Conservation (phyloP, 2,797 vertebrate species). For the Acanthurus leucopareius region DNA sequence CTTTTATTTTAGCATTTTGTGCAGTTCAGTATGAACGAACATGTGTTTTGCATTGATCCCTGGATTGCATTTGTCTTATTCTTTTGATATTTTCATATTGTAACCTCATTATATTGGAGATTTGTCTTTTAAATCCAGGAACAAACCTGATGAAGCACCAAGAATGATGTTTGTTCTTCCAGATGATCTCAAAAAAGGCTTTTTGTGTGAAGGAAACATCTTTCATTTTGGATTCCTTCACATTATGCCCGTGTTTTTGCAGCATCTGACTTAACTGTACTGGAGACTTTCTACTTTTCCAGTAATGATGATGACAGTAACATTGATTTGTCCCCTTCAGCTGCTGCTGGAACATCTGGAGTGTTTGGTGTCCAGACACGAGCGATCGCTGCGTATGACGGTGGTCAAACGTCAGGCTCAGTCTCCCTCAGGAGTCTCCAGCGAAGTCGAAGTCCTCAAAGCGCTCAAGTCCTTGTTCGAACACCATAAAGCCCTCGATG, state of each 20-base stretch:
- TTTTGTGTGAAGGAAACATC: neutral
- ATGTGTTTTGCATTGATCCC: neutral
- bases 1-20: neutral
- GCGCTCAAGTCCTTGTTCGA: slow-evolving; percentile 99
- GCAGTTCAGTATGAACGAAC: too few species aligned
- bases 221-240: neutral
- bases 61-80: neutral
- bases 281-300: neutral
- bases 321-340: slow-evolving; percentile 74
- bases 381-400: slow-evolving; percentile 97
- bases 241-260: neutral
- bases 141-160: neutral
- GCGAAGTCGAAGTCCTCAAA: slow-evolving; percentile 99
- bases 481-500: slow-evolving; percentile 99
- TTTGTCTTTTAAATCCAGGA: neutral
- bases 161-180: neutral
- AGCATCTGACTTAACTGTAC: neutral
- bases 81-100: neutral
- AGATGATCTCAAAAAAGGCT: neutral
- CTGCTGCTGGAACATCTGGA: slow-evolving; percentile 98
- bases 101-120: neutral
- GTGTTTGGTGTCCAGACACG: slow-evolving; percentile 98
- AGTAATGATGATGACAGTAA: neutral
- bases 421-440: slow-evolving; percentile 98
- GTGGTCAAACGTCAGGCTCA: slow-evolving; percentile 99